Conservation (phyloP, 2,888 invertebrate genomes). For the Creontiades dilutus region DNA sequence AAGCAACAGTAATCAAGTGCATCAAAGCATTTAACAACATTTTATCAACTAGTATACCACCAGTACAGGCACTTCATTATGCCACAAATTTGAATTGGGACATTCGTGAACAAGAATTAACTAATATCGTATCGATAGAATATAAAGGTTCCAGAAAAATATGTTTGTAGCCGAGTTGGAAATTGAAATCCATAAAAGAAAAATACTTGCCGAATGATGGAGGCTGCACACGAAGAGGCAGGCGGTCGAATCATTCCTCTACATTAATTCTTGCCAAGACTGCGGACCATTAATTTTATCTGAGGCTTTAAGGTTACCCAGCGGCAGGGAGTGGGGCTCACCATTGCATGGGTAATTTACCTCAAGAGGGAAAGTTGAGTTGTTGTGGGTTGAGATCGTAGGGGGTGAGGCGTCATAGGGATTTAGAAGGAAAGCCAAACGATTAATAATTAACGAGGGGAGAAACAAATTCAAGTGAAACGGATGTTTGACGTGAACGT, state of each 20-base stretch:
- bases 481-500: too few relatives aligned
- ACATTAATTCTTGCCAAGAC: constrained; percentile 68
- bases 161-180: background rate
- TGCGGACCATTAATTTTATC: constrained; percentile 68
- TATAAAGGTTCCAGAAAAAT: background rate
- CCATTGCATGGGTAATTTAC: constrained; percentile 67
- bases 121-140: background rate
- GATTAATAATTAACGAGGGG: background rate
- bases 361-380: constrained; percentile 65
- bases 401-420: background rate
- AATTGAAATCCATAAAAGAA: constrained; percentile 14
- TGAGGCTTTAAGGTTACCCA: constrained; percentile 57
- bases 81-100: too few relatives aligned
- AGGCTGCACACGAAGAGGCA: constrained; percentile 7
- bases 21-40: too few relatives aligned
- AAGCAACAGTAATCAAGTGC: too few relatives aligned
- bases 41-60: too few relatives aligned
- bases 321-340: background rate
- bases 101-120: too few relatives aligned
- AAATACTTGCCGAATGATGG: background rate
- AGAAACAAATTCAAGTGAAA: background rate
- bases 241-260: constrained; percentile 61
- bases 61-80: too few relatives aligned
- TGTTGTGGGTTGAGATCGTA: constrained; percentile 55
- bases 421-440: constrained; percentile 10